Evolutionary conservation across 92 coral and sea anemone genomes (phyloP), one percentile per base, ranked within the genome.

Genomic region (Umimayanthus kanabou): DNA sequence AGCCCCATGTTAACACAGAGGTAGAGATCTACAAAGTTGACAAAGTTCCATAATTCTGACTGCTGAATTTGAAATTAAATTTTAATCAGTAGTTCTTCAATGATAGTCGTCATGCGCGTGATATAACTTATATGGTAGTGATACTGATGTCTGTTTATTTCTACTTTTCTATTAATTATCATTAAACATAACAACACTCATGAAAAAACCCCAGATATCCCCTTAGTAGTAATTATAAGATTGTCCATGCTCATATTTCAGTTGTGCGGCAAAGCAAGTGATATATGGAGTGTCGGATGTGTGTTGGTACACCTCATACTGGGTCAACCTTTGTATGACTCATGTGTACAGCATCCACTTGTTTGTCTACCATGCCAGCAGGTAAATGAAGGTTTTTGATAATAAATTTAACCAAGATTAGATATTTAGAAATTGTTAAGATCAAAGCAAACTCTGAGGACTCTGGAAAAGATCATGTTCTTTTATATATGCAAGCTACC

Each of bases 211-310:
- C 0, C 2, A 1, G 20, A 13, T 13, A 18, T 15, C 2, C 58
- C 58, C 58, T 53, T 53, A 11, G 4, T 53, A 53, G 18, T 10
- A 53, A 9, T 18, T 9, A 4, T 53, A 15, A 53, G 58, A 53
- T 15, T 53, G 58, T 53, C 13, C 58, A 53, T 53, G 20, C 14
- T 53, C 58, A 7, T 4, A 13, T 70, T 83, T 47, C 74, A 83
- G 87, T 80, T 88, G 79, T 95, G 95, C 58, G 22, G 87, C 29
- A 88, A 89, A 86, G 91, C 98, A 13, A 89, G 94, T 89, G 99
- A 96, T 77, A 74, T 89, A 53, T 96, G 99, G 99, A 92, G 98
- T 61, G 74, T 88, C 80, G 98, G 93, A 15, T 93, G 95, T 90
- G 95, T 96, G 39, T 90, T 95, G 22, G 86, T 89, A 80, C 91